These are phyloP conservation scores for Bradypodion pumilum DNA, from an alignment of 2,797 vertebrate genomes.

Conservation along the genomic window DNA sequence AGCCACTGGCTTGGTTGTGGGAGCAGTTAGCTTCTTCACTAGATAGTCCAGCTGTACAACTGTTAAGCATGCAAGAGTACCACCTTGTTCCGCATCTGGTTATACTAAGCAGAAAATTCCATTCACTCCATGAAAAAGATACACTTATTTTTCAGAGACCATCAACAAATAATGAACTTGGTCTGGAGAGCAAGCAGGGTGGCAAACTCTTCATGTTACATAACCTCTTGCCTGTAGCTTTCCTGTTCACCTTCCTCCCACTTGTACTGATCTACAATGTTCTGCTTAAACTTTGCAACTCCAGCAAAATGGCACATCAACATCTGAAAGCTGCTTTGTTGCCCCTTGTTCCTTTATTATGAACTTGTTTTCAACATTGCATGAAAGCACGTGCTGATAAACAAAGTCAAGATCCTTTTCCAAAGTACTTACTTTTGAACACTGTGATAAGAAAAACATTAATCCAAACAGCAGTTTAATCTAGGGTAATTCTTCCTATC, in stretches of 20 bases:
- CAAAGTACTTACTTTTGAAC: slow-evolving; percentile 42
- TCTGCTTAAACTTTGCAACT: slow-evolving; percentile 25
- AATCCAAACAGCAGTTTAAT: slow-evolving; percentile 49
- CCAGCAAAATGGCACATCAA: not conserved
- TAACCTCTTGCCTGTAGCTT: not conserved
- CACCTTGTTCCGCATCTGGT: not conserved
- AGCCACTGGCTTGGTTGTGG: too few species aligned
- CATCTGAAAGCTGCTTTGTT: slow-evolving; percentile 28
- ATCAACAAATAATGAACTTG: slow-evolving; percentile 57
- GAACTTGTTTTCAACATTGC: slow-evolving; percentile 22
- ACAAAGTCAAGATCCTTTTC: slow-evolving; percentile 50
- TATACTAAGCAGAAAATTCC: slow-evolving; percentile 42
- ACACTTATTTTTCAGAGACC: not conserved
- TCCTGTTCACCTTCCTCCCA: slow-evolving; percentile 36
- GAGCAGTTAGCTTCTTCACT: not conserved
- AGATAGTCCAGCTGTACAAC: not conserved
- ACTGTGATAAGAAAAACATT: slow-evolving; percentile 46
- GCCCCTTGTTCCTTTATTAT: slow-evolving; percentile 25
- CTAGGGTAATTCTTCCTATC: slow-evolving; percentile 14
- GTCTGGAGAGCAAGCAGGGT: slow-evolving; percentile 37
- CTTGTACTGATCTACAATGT: slow-evolving; percentile 25
- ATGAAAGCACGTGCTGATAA: slow-evolving; percentile 44
- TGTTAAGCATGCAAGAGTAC: not conserved
- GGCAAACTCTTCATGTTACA: slow-evolving; percentile 8
- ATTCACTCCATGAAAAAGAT: slow-evolving; percentile 44